Conservation (phyloP, 2,888 invertebrate species). For the Drosophila ustulata region DNA sequence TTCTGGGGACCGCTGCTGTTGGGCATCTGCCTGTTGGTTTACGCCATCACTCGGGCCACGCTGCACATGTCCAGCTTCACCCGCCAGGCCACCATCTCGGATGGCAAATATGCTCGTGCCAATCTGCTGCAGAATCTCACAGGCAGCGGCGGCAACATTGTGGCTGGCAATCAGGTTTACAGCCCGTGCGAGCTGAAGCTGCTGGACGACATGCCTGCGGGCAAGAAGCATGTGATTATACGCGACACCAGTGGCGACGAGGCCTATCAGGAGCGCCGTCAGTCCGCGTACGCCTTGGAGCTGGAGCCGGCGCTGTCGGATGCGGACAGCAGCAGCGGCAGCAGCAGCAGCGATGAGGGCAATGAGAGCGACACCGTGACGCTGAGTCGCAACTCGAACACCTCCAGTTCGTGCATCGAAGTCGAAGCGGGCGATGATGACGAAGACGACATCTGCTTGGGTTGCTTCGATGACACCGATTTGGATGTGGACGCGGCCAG, state of each 20-base stretch:
- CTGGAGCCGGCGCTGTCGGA: constrained; percentile 79
- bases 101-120: constrained; percentile 76
- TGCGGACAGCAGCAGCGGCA: constrained; percentile 66
- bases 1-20: constrained; percentile 82
- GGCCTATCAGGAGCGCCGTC: constrained; percentile 50
- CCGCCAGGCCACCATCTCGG: constrained; percentile 69
- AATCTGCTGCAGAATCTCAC: constrained; percentile 70
- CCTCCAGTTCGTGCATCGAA: constrained; percentile 65
- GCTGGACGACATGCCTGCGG: constrained; percentile 67
- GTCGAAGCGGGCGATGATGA: constrained; percentile 46
- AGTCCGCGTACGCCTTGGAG: constrained; percentile 75
- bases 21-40: constrained; percentile 78
- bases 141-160: constrained; percentile 36
- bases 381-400: constrained; percentile 70
- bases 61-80: constrained; percentile 79
- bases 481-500: constrained; percentile 32
- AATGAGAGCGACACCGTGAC: constrained; percentile 73
- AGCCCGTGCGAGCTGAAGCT: constrained; percentile 83
- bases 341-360: constrained; percentile 77
- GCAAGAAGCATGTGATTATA: constrained; percentile 57
- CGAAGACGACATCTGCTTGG: constrained; percentile 55
- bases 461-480: constrained; percentile 44
- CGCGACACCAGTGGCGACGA: constrained; percentile 46
- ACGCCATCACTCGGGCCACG: constrained; percentile 82
- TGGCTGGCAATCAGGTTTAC: constrained; percentile 69